These are phyloP conservation scores for Gastrophryne carolinensis DNA, from an alignment of 2,797 vertebrate species.

Conservation along the genomic window DNA sequence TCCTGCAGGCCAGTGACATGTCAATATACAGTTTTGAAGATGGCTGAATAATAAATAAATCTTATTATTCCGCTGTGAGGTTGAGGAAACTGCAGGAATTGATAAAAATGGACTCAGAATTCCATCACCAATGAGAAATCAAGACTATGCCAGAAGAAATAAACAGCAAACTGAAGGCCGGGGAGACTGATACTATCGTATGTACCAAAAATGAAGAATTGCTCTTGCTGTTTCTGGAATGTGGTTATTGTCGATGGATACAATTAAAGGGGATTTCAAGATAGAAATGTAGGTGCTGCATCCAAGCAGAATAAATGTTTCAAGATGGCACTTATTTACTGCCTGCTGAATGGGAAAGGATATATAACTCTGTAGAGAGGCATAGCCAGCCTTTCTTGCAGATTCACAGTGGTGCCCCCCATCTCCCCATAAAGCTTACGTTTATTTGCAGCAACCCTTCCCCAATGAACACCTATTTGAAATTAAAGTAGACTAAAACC, in stretches of 20 bases:
- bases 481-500: too few relatives aligned
- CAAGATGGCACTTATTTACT: too few relatives aligned
- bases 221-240: slow-evolving; percentile 12
- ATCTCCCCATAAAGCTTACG: too few relatives aligned
- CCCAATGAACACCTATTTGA: too few relatives aligned
- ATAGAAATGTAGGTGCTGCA: not conserved
- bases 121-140: slow-evolving; percentile 37
- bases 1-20: slow-evolving; percentile 34
- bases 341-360: too few relatives aligned
- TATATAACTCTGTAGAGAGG: too few relatives aligned
- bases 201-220: slow-evolving; percentile 23
- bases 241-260: slow-evolving; percentile 29
- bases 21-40: slow-evolving; percentile 44
- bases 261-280: not conserved
- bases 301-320: too few relatives aligned
- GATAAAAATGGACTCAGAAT: slow-evolving; percentile 36
- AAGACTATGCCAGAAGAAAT: slow-evolving; percentile 43
- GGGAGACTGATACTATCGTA: slow-evolving; percentile 35
- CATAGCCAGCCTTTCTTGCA: too few relatives aligned
- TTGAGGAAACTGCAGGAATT: slow-evolving; percentile 4
- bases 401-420: too few relatives aligned
- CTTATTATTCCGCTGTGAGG: slow-evolving; percentile 31
- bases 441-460: too few relatives aligned
- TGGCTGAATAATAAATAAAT: slow-evolving; percentile 50
- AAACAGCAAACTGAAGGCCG: slow-evolving; percentile 38